Evolutionary conservation across 1,140 invertebrate genomes (phyloP), one percentile per base, ranked within the genome.

Genomic region (Halictus rubicundus): DNA sequence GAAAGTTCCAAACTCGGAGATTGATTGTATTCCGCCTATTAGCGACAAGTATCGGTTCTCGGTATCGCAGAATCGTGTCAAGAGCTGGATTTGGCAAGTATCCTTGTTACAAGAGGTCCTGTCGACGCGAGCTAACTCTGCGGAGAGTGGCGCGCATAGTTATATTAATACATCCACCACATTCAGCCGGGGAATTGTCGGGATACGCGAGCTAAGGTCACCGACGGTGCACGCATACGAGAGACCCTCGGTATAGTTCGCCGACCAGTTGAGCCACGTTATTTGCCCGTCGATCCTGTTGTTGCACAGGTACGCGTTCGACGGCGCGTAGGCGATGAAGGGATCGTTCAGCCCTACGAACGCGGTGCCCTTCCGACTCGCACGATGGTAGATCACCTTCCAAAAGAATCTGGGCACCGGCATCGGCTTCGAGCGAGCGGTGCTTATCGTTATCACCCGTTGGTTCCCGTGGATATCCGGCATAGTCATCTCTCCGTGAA

Each of bases 321-420:
- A 21, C 54, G 54, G 91, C 1, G 88, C 74, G 1, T 81, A 87
- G 3, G 92, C 84, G 0, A 90, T 86, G 83, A 95, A 94, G 0
- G 95, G 95, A 90, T 96, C 95, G 88, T 96, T 96, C 23, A 95
- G 91, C 37, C 94, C 94, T 2, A 96, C 87, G 77, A 96, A 94
- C 5, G 94, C 95, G 2, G 94, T 94, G 2, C 94, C 95, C 4
- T 89, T 85, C 63, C 93, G 92, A 4, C 87, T 91, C 9, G 84
- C 73, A 16, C 92, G 90, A 80, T 96, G 93, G 81, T 95, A 94
- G 2, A 95, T 91, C 12, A 96, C 90, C 93, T 96, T 95, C 93
- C 94, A 95, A 76, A 92, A 95, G 54, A 94, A 93, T 83, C 93
- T 89, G 0, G 95, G 95, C 0, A 95, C 94, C 0, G 94, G 92